These are phyloP conservation scores for Drosophila pectinifera DNA, from an alignment of 1,140 invertebrate genomes.

Conservation along the genomic window DNA sequence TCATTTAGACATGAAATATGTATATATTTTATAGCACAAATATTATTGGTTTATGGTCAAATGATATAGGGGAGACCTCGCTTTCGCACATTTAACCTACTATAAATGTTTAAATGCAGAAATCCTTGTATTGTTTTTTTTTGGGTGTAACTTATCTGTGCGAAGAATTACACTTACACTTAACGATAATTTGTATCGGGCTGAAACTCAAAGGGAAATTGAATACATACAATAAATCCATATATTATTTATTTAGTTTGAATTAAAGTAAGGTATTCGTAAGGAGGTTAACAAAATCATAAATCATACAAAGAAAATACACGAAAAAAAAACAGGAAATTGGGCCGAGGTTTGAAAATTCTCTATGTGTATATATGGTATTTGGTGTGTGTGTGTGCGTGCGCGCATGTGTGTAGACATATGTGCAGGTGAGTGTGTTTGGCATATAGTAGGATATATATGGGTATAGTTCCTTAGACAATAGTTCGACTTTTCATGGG, in stretches of 20 bases:
- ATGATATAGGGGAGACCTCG: slow-evolving; percentile 20
- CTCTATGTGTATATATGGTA: slow-evolving; percentile 36
- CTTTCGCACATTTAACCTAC: slow-evolving; percentile 31
- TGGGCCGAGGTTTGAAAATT: slow-evolving; percentile 83
- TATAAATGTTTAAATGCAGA: neutral
- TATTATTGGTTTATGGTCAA: slow-evolving; percentile 44
- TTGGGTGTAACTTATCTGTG: slow-evolving; percentile 82
- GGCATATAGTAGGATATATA: slow-evolving; percentile 32
- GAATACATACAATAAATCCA: slow-evolving; percentile 58
- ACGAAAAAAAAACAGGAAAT: slow-evolving; percentile 83
- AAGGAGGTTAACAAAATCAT: slow-evolving; percentile 53
- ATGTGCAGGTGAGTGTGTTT: slow-evolving; percentile 46
- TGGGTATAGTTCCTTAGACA: slow-evolving; percentile 35
- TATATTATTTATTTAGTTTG: slow-evolving; percentile 30
- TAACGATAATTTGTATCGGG: slow-evolving; percentile 26
- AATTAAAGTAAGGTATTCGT: slow-evolving; percentile 49
- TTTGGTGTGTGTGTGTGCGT: slow-evolving; percentile 21
- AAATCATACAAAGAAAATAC: slow-evolving; percentile 45
- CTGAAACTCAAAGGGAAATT: slow-evolving; percentile 51
- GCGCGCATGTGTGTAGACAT: slow-evolving; percentile 46
- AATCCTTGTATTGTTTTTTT: slow-evolving; percentile 32
- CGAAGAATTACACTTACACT: slow-evolving; percentile 53
- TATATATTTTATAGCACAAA: slow-evolving; percentile 60
- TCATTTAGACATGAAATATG: slow-evolving; percentile 26
- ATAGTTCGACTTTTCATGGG: slow-evolving; percentile 48